Percentiles rank a stretch among this genome's conserved stretches.
Evolutionary conservation across 2,113 vertebrate species (phyloP).

Genomic region (Heterocephalus glaber): DNA sequence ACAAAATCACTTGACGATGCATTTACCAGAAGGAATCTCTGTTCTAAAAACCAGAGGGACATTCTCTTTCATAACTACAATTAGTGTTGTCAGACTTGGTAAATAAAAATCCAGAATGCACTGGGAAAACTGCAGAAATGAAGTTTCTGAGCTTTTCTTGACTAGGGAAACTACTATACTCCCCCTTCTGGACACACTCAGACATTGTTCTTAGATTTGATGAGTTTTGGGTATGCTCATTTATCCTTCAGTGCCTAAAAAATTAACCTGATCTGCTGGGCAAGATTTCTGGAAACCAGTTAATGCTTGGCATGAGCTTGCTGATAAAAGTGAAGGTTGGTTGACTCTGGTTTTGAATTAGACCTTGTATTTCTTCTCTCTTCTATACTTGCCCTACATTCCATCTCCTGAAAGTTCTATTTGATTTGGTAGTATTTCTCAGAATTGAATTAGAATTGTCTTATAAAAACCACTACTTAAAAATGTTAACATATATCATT

Average conservation of each 20-base stretch:
- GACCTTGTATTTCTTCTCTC: conserved; percentile 12
- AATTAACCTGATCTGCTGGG: neutral
- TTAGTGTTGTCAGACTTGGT: neutral
- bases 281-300: conserved; percentile 35
- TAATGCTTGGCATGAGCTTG: conserved; percentile 24
- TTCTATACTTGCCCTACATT: conserved; percentile 3
- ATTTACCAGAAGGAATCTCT: neutral
- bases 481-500: conserved; percentile 48
- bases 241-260: conserved; percentile 33
- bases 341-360: neutral
- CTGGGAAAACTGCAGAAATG: conserved; percentile 23
- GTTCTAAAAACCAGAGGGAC: conserved; percentile 10
- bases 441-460: conserved; percentile 25
- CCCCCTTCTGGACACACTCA: conserved; percentile 59
- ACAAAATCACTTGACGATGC: neutral
- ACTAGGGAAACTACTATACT: conserved; percentile 21
- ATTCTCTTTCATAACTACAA: neutral
- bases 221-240: neutral
- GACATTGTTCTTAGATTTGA: conserved; percentile 35
- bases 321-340: conserved; percentile 39
- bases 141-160: conserved; percentile 42
- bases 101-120: conserved; percentile 13
- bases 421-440: conserved; percentile 32
- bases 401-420: conserved; percentile 37
- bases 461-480: conserved; percentile 44